Evolutionary conservation across 2,113 vertebrate genomes (phyloP).

Genomic region (Xyliphius kryptos): DNA sequence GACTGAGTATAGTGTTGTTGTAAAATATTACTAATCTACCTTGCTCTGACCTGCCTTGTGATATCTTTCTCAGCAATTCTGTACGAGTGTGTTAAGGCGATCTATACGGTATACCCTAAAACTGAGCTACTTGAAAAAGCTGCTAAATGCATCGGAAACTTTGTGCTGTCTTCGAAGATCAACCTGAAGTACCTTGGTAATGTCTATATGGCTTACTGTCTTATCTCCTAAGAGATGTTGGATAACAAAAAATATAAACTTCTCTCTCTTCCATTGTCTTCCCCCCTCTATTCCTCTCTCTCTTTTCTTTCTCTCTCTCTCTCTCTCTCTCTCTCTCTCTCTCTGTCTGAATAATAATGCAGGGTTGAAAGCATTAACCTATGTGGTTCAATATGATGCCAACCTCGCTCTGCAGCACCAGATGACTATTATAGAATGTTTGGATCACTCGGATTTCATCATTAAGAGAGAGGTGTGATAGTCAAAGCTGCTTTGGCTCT

Average conservation of each 20-base stretch:
- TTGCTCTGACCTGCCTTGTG: background rate
- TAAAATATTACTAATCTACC: background rate
- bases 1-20: too few relatives aligned
- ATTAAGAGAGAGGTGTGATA: constrained; percentile 88
- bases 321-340: too few relatives aligned
- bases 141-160: constrained; percentile 92
- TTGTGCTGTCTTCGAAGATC: constrained; percentile 92
- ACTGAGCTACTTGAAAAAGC: constrained; percentile 89
- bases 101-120: constrained; percentile 92
- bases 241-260: too few relatives aligned
- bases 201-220: constrained; percentile 21
- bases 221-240: too few relatives aligned
- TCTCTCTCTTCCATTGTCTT: too few relatives aligned
- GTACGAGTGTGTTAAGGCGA: constrained; percentile 89
- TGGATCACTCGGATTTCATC: constrained; percentile 89
- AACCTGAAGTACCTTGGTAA: constrained; percentile 97
- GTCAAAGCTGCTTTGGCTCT: too few relatives aligned
- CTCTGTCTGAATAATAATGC: constrained; percentile 12
- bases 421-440: constrained; percentile 96
- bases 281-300: too few relatives aligned
- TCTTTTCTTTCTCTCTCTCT: too few relatives aligned
- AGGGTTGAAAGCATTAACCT: constrained; percentile 93
- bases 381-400: constrained; percentile 89
- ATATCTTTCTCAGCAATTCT: constrained; percentile 82
- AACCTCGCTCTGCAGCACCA: constrained; percentile 92